These are phyloP conservation scores for Cephalopterus ornatus DNA, from an alignment of 2,113 vertebrate genomes.

Conservation along the genomic window DNA sequence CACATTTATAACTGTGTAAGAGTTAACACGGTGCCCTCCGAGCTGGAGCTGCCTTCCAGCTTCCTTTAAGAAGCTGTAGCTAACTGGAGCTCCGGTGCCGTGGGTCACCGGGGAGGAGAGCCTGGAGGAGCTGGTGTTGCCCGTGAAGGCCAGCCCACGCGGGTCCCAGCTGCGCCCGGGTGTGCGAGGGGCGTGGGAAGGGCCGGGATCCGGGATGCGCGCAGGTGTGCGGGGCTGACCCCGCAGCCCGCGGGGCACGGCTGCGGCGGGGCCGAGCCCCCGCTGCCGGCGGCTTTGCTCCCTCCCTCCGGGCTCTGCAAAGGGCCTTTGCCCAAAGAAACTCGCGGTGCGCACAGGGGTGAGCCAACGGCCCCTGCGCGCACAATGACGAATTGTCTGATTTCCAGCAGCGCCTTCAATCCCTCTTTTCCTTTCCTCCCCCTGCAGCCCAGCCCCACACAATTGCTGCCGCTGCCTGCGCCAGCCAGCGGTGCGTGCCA, in stretches of 20 bases:
- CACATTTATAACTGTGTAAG: fast-evolving
- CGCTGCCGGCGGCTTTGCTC: neutral
- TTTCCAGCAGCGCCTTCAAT: neutral
- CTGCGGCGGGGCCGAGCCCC: neutral
- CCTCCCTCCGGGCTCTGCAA: neutral
- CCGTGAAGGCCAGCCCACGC: neutral
- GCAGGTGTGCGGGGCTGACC: neutral
- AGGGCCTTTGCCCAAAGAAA: neutral
- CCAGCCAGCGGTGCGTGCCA: neutral
- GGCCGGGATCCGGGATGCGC: neutral
- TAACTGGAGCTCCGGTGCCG: neutral
- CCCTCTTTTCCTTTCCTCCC: neutral
- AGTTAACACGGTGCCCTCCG: fast-evolving
- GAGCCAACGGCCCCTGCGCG: neutral
- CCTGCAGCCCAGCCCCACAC: neutral
- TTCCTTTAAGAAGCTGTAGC: neutral
- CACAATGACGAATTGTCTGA: neutral
- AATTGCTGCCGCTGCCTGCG: neutral
- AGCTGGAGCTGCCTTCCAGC: neutral
- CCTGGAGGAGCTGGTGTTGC: neutral
- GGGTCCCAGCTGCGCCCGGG: neutral
- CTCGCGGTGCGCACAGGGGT: neutral
- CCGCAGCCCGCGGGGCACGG: neutral
- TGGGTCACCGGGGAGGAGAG: neutral
- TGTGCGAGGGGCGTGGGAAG: neutral